Percentiles rank a stretch among this genome's conserved stretches.
phyloP scores from a whole-genome alignment of 1,140 invertebrate genomes.

The Drosophila tani region DNA sequence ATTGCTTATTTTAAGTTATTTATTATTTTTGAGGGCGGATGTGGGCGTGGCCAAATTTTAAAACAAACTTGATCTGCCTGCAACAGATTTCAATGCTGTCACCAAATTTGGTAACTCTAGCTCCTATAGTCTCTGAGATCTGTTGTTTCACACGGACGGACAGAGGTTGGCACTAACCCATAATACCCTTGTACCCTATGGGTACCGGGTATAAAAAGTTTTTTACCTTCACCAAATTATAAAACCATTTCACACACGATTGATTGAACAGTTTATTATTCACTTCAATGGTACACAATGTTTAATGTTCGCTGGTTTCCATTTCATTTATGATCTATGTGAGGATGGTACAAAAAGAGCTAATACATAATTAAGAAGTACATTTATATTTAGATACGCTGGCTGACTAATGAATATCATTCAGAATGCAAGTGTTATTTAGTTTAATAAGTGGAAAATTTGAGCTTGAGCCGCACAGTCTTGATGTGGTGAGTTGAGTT shows the following conservation, averaged over 20 bases:
- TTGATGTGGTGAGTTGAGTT: slow-evolving; percentile 29
- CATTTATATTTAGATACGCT: slow-evolving; percentile 58
- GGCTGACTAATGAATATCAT: slow-evolving; percentile 58
- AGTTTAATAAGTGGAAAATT: slow-evolving; percentile 47
- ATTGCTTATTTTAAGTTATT: too few relatives aligned
- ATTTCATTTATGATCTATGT: slow-evolving; percentile 38
- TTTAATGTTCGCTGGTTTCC: slow-evolving; percentile 52
- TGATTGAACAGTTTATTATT: slow-evolving; percentile 47
- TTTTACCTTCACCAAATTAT: too few relatives aligned
- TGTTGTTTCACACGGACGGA: too few relatives aligned
- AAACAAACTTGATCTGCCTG: too few relatives aligned
- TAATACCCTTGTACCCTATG: too few relatives aligned
- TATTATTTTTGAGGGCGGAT: too few relatives aligned
- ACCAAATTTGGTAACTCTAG: too few relatives aligned
- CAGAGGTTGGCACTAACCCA: too few relatives aligned
- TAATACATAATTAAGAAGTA: slow-evolving; percentile 45
- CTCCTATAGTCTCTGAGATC: too few relatives aligned
- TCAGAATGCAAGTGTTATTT: slow-evolving; percentile 44
- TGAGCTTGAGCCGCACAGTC: slow-evolving; percentile 66
- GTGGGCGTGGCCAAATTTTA: too few relatives aligned
- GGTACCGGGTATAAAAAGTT: too few relatives aligned
- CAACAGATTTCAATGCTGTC: too few relatives aligned
- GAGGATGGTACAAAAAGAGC: slow-evolving; percentile 54
- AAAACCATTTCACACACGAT: neutral
- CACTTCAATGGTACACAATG: slow-evolving; percentile 44